Base-by-base conservation (phyloP, 2,797 vertebrate genomes). In the Chanos chanos region DNA sequence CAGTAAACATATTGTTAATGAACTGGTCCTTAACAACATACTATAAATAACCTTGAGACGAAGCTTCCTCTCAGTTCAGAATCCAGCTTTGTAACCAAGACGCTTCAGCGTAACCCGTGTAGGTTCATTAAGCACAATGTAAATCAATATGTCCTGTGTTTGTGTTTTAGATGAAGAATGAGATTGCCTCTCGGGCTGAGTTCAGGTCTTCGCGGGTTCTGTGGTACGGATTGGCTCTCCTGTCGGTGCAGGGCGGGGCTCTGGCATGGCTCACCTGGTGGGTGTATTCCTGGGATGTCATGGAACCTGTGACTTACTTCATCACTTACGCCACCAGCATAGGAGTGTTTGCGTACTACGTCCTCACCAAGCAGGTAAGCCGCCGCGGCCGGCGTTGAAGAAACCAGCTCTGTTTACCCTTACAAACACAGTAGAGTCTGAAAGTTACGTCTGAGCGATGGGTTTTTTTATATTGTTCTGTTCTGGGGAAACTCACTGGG, bases 271-370 rank as follows among this genome's bases (percentile, higher is more conserved):
- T 98, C 54, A 98, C 96, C 0, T 98, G 96, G 95, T 98, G 96
- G 95, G 95, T 96, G 31, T 98, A 96, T 58, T 98, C 96, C 0
- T 98, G 96, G 96, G 96, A 98, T 28, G 92, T 98, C 76, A 98
- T 97, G 90, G 96, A 98, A 63, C 96, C 96, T 0, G 93, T 98
- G 56, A 98, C 96, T 0, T 98, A 96, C 76, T 98, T 98, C 85
- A 86, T 97, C 81, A 94, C 94, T 15, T 93, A 93, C 0, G 87
- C 85, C 39, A 97, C 93, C 49, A 92, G 93, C 86, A 94, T 97
- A 50, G 90, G 88, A 52, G 89, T 88, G 66, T 96, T 95, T 0
- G 84, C 92, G 19, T 98, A 97, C 72, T 99, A 92, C 1, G 70
- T 97, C 54, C 89, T 96, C 44, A 97, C 94, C 45, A 94, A 90